These are phyloP conservation scores for Elephantulus edwardii DNA, from an alignment of 2,113 vertebrate genomes.

Conservation along the genomic window DNA sequence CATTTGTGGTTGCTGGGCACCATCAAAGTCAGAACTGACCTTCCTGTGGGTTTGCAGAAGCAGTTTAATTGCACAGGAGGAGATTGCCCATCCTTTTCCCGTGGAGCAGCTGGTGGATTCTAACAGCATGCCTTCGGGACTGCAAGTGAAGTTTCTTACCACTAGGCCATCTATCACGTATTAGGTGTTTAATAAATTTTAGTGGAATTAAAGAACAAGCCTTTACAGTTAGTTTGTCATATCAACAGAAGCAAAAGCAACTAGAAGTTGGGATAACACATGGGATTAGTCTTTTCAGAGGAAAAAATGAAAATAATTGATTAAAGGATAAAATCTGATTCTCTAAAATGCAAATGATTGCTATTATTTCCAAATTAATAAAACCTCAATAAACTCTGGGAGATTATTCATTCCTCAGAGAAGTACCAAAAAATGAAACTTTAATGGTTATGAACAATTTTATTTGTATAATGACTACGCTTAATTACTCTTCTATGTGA, in stretches of 20 bases:
- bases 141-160: too few species aligned
- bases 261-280: neutral
- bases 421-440: neutral
- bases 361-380: slow-evolving; percentile 25
- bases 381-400: neutral
- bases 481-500: too few species aligned
- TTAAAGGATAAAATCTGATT: neutral
- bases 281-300: neutral
- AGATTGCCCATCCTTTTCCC: too few species aligned
- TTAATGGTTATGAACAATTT: neutral
- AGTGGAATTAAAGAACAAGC: neutral
- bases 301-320: neutral
- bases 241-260: slow-evolving; percentile 34
- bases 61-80: too few species aligned
- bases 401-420: slow-evolving; percentile 6
- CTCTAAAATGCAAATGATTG: slow-evolving; percentile 18
- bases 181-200: slow-evolving; percentile 19
- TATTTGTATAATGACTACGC: too few species aligned
- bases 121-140: too few species aligned
- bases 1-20: too few species aligned
- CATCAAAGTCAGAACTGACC: too few species aligned
- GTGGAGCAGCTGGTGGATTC: too few species aligned
- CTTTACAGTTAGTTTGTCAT: neutral
- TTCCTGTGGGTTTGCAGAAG: too few species aligned
- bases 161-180: too few species aligned